Evolutionary conservation across 2,797 vertebrate genomes (phyloP).

Genomic region (Cercopithecus neglectus): DNA sequence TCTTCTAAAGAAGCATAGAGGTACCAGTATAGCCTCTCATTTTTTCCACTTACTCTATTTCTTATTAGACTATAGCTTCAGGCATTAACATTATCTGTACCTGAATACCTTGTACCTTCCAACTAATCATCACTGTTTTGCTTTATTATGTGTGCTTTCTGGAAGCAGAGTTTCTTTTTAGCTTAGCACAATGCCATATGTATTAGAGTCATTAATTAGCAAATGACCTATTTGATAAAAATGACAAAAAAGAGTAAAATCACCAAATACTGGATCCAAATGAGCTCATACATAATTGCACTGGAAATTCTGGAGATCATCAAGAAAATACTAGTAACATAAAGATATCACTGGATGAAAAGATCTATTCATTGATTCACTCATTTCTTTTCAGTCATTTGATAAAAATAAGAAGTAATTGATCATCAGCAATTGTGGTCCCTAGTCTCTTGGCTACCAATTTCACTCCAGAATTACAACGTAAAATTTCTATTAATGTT

Average conservation of each 20-base stretch:
- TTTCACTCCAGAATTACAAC: not conserved
- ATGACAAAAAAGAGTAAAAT: not conserved
- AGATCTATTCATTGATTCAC: not conserved
- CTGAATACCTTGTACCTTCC: not conserved
- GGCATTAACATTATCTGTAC: not conserved
- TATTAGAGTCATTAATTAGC: not conserved
- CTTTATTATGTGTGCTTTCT: not conserved
- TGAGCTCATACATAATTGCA: not conserved
- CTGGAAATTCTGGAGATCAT: not conserved
- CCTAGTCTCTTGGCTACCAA: not conserved
- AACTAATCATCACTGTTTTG: not conserved
- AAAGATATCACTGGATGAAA: constrained; percentile 19
- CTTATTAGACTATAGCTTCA: not conserved
- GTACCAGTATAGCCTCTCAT: not conserved
- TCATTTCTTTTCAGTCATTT: not conserved
- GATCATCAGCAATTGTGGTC: not conserved
- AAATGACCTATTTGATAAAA: constrained; percentile 23
- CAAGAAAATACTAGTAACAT: not conserved
- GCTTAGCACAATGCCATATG: not conserved
- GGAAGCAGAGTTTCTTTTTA: not conserved
- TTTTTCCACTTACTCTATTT: not conserved
- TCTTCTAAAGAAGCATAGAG: not conserved
- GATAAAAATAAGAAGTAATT: not conserved
- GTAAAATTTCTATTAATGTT: not conserved
- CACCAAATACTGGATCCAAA: not conserved